Percentiles rank a stretch among this genome's conserved stretches.
These are phyloP conservation scores for Irena cyanogastra DNA, from an alignment of 2,113 vertebrate genomes.

Conservation along the genomic window DNA sequence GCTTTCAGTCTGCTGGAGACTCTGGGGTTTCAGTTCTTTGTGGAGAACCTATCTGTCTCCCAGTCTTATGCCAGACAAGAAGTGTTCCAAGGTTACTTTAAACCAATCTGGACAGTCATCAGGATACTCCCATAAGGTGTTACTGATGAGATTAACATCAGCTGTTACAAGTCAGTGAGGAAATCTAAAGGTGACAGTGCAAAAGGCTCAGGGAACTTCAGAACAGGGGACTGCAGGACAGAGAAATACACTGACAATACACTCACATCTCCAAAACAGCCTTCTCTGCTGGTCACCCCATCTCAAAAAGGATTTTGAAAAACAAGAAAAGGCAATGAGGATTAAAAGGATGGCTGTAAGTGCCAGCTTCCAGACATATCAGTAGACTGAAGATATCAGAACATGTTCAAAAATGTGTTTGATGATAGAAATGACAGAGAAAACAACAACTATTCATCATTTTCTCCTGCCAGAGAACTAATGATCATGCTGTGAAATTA, in stretches of 20 bases:
- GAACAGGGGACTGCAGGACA: not conserved
- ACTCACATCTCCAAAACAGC: not conserved
- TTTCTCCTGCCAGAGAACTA: constrained; percentile 3
- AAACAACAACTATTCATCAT: not conserved
- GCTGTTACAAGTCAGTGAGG: not conserved
- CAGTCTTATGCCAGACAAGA: not conserved
- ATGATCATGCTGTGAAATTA: constrained; percentile 21
- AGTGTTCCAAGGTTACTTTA: not conserved
- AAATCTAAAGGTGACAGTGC: not conserved
- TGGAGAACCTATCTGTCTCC: not conserved
- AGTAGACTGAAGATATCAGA: not conserved
- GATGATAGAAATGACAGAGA: not conserved
- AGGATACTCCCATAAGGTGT: not conserved
- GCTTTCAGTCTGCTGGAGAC: not conserved
- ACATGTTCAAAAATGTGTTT: not conserved
- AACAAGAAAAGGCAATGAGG: not conserved
- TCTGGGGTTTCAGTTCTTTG: not conserved
- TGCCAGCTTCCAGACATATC: not conserved
- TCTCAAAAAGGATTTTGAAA: not conserved
- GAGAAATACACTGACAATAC: not conserved
- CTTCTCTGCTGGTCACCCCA: not conserved
- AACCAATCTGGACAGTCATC: not conserved
- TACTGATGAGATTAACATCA: not conserved
- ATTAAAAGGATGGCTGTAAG: not conserved
- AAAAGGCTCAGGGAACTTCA: not conserved